phyloP scores from a whole-genome alignment of 1,140 invertebrate genomes.

The Hycleus phaleratus region DNA sequence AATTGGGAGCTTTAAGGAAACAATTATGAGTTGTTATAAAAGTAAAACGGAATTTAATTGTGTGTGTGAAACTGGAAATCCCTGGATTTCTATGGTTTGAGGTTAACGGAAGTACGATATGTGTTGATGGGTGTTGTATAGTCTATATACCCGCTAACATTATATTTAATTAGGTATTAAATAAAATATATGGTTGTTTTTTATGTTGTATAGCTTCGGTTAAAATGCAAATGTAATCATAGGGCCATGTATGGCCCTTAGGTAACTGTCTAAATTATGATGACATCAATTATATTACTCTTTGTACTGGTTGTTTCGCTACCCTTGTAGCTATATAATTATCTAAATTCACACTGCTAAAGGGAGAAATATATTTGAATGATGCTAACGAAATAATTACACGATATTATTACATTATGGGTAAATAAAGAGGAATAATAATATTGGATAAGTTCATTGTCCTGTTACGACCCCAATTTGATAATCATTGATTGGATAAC shows the following conservation, averaged over 20 bases:
- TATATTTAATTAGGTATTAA: conserved; percentile 9
- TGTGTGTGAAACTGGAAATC: too few relatives aligned
- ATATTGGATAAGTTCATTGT: neutral
- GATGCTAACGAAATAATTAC: neutral
- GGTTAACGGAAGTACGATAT: neutral
- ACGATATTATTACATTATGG: neutral
- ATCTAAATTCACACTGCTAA: neutral
- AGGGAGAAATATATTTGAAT: neutral
- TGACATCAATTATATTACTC: conserved; percentile 8
- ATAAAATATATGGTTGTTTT: conserved; percentile 12
- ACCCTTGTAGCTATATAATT: neutral
- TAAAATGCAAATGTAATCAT: conserved; percentile 15
- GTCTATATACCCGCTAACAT: neutral
- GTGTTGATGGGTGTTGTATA: neutral
- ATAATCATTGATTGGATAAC: conserved; percentile 13
- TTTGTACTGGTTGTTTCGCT: neutral
- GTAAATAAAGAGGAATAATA: neutral
- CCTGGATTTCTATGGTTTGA: too few relatives aligned
- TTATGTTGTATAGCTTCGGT: conserved; percentile 2
- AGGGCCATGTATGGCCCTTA: conserved; percentile 1
- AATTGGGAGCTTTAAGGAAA: neutral
- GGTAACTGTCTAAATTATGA: conserved; percentile 8
- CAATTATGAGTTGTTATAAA: neutral
- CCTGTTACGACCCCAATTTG: neutral
- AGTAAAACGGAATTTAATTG: too few relatives aligned